These are phyloP conservation scores for Alcis repandata DNA, from an alignment of 2,888 invertebrate species.

Conservation along the genomic window DNA sequence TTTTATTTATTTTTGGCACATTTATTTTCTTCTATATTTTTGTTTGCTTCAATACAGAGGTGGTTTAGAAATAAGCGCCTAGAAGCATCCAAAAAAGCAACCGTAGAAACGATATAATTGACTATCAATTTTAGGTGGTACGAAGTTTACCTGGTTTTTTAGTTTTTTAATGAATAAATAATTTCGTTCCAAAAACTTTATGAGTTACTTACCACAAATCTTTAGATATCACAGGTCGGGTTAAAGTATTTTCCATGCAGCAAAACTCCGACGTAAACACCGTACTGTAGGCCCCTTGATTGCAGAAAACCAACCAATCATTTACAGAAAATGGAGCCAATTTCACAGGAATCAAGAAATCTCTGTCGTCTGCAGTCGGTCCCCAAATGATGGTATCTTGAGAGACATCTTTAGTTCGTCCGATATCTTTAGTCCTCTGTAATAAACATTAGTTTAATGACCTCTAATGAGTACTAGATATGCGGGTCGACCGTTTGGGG, in stretches of 20 bases:
- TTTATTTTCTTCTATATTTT: no score
- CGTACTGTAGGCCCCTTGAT: slow-evolving; percentile 18
- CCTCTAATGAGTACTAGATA: slow-evolving; percentile 21
- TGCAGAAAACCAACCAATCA: slow-evolving; percentile 15
- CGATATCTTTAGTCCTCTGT: slow-evolving; percentile 13
- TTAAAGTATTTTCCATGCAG: slow-evolving; percentile 4
- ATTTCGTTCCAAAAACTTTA: no score
- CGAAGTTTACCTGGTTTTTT: no score
- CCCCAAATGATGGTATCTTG: slow-evolving; percentile 39
- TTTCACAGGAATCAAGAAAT: slow-evolving; percentile 13
- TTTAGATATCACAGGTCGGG: slow-evolving; percentile 9
- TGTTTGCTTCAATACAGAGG: no score
- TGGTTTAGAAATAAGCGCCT: no score
- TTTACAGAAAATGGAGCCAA: neutral
- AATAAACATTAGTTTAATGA: slow-evolving; percentile 14
- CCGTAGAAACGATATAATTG: no score
- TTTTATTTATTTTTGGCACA: no score
- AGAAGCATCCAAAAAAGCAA: no score
- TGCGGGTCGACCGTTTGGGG: slow-evolving; percentile 20
- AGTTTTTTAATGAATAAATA: no score
- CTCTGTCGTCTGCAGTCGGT: slow-evolving; percentile 16
- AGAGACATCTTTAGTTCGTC: slow-evolving; percentile 1
- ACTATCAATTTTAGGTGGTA: no score
- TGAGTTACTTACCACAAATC: slow-evolving; percentile 23
- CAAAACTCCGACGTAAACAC: slow-evolving; percentile 12